Base-by-base conservation (phyloP, 1,140 invertebrate genomes). In the Campoletis sonorensis region DNA sequence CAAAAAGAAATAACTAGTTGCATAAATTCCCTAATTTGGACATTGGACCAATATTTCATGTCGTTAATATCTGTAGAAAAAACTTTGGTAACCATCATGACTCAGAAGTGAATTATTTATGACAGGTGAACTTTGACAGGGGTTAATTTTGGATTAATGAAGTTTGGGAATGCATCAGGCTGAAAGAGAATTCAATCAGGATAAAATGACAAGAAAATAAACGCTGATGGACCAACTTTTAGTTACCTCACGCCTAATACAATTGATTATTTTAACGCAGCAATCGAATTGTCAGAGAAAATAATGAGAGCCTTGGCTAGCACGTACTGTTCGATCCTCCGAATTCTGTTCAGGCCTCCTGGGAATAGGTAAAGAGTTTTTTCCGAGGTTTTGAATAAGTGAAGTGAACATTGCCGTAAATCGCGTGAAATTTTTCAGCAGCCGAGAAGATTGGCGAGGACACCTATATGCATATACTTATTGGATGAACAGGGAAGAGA, bases 11-110 rank as follows among this genome's bases (percentile, higher is more conserved):
- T 27, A 30, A 61, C 15, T 81, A 79, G 82, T 84, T 80, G 84
- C 86, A 84, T 88, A 89, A 89, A 90, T 89, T 89, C 82, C 80
- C 87, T 89, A 89, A 89, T 90, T 90, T 90, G 88, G 86, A 72
- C 87, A 82, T 83, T 79, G 68, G 49, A 26, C 11, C 67, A 33
- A 30, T 27, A n/a, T 72, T 37, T 72, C 21, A n/a, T 45, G 49
- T 49, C 5, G 68, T 18, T 21, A 51, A 51, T 49, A 49, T 49
- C 71, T 23, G 0, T 15, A 23, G 37, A 54, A 54, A 54, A n/a
- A n/a, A 54, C 51, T n/a, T 1, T n/a, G 51, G 51, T 54, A 18
- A 45, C 11, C 11, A 11, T 8, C 40, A 45, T 13, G 40, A 45
- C 8, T 10, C 40, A 45, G 8, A 45, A 45, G 40, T 10, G 40